These are phyloP conservation scores for Harpalus rufipes DNA, from an alignment of 2,888 invertebrate species.

Conservation along the genomic window DNA sequence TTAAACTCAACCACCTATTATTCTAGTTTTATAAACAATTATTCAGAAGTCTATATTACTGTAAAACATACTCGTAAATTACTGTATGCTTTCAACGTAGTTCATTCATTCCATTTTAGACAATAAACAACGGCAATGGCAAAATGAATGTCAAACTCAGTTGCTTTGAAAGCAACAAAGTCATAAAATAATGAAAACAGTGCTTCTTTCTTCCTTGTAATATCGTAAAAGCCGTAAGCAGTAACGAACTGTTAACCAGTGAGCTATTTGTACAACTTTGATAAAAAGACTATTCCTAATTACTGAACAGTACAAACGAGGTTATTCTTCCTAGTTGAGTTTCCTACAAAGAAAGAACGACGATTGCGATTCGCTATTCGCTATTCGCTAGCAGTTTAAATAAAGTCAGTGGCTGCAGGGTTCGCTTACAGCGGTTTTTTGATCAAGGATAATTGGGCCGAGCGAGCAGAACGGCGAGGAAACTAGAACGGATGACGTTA, in stretches of 20 bases:
- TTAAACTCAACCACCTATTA: no score
- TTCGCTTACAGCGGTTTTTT: conserved; percentile 36
- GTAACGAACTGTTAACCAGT: not conserved
- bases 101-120: not conserved
- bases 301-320: conserved; percentile 13
- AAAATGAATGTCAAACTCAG: not conserved
- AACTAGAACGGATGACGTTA: conserved; percentile 56
- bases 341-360: conserved; percentile 1
- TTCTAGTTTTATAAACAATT: no score
- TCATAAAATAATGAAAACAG: not conserved
- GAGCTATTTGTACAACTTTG: not conserved
- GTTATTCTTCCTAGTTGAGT: conserved; percentile 24
- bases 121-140: not conserved
- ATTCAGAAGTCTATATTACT: no score
- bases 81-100: not conserved
- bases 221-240: not conserved
- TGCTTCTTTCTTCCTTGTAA: not conserved
- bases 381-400: conserved; percentile 10
- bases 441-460: conserved; percentile 43
- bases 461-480: conserved; percentile 12
- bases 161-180: not conserved
- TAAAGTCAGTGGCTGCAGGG: conserved; percentile 27
- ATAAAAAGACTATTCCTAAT: conserved; percentile 21
- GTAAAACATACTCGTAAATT: no score
- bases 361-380: not conserved